These are phyloP conservation scores for Sardinella longiceps DNA, from an alignment of 2,797 vertebrate genomes.

Conservation along the genomic window DNA sequence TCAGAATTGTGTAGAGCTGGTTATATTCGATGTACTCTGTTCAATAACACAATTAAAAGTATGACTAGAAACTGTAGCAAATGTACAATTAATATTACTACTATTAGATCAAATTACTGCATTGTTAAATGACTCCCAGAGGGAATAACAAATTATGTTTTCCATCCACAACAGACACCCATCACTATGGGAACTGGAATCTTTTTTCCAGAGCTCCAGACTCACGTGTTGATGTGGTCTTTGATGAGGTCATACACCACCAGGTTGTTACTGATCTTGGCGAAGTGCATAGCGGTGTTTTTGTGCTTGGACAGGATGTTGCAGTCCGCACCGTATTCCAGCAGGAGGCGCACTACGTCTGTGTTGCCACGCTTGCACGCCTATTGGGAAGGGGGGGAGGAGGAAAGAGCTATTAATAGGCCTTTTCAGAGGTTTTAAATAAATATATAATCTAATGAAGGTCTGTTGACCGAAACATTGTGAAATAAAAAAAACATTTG, in stretches of 20 bases:
- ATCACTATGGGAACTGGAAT: not conserved
- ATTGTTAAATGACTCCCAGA: not conserved
- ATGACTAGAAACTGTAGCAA: not conserved
- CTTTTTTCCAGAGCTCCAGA: slow-evolving; percentile 35
- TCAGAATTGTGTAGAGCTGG: not conserved
- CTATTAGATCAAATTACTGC: not conserved
- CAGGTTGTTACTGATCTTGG: slow-evolving; percentile 89
- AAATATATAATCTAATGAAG: too few species aligned
- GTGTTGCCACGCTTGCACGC: slow-evolving; percentile 94
- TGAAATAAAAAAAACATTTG: too few species aligned
- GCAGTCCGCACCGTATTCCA: slow-evolving; percentile 94
- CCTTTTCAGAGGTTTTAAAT: too few species aligned
- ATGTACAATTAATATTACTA: too few species aligned
- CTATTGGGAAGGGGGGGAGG: slow-evolving; percentile 62
- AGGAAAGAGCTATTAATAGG: not conserved
- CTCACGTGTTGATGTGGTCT: slow-evolving; percentile 89
- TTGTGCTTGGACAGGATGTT: slow-evolving; percentile 94
- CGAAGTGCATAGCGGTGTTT: slow-evolving; percentile 87
- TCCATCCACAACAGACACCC: not conserved
- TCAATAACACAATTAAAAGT: not conserved
- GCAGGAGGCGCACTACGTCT: slow-evolving; percentile 92
- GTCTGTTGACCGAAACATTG: too few species aligned
- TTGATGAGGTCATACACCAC: slow-evolving; percentile 89
- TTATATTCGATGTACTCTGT: not conserved
- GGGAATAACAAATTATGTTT: not conserved